These are phyloP conservation scores for Protaetia brevitarsis DNA, from an alignment of 1,140 invertebrate genomes.

Conservation along the genomic window DNA sequence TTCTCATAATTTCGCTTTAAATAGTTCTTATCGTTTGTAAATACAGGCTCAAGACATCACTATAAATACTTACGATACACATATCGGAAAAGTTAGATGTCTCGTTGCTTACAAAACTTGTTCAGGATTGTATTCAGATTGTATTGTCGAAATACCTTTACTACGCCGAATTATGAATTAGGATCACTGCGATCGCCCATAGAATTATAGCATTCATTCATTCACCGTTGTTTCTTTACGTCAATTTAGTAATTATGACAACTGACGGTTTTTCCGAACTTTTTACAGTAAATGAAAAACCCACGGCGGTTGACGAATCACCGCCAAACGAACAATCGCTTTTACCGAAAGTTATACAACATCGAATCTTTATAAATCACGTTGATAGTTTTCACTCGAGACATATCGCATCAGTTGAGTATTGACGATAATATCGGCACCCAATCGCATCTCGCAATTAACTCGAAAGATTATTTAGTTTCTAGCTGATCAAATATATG, in stretches of 20 bases:
- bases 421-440: neutral
- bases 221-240: no score
- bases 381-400: constrained; percentile 34
- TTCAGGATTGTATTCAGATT: no score
- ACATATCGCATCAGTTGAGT: constrained; percentile 33
- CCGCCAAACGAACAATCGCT: neutral
- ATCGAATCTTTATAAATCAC: constrained; percentile 40
- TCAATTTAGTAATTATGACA: neutral
- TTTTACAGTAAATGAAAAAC: neutral
- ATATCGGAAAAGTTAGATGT: no score
- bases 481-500: constrained; percentile 29
- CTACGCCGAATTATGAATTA: no score
- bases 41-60: no score
- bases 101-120: no score
- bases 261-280: constrained; percentile 4
- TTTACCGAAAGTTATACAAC: constrained; percentile 18
- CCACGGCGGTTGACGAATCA: neutral
- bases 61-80: no score
- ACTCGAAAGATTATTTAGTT: constrained; percentile 23
- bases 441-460: neutral
- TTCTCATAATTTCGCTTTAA: no score
- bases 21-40: no score
- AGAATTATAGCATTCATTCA: no score
- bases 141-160: no score
- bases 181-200: no score